These are phyloP conservation scores for Temnothorax unifasciatus DNA, from an alignment of 2,888 invertebrate species.

Conservation along the genomic window DNA sequence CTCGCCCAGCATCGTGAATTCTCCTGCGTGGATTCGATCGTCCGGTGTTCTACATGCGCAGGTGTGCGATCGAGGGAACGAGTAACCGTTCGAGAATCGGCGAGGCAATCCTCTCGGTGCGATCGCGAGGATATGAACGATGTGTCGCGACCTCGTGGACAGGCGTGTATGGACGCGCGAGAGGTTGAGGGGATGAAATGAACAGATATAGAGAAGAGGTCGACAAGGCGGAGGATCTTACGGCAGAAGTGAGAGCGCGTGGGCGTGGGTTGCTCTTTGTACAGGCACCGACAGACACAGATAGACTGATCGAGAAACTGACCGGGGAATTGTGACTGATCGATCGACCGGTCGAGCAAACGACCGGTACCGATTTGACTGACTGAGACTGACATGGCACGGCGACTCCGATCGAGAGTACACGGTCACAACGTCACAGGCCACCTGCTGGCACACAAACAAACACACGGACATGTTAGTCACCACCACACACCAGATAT, in stretches of 20 bases:
- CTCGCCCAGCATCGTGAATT: constrained; percentile 36
- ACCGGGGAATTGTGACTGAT: constrained; percentile 73
- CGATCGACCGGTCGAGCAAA: constrained; percentile 66
- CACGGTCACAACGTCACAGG: constrained; percentile 86
- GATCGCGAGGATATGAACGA: constrained; percentile 6
- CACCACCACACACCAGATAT: constrained; percentile 85
- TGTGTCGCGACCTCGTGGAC: constrained; percentile 15
- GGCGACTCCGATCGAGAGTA: constrained; percentile 86
- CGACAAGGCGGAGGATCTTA: constrained; percentile 48
- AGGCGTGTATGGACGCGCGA: constrained; percentile 32
- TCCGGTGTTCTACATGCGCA: constrained; percentile 13
- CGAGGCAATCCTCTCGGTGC: not conserved
- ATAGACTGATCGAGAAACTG: constrained; percentile 79
- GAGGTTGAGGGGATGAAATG: constrained; percentile 51
- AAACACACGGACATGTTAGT: constrained; percentile 86
- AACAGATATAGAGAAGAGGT: constrained; percentile 44
- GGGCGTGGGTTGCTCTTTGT: constrained; percentile 66
- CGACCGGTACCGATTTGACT: constrained; percentile 72
- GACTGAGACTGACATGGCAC: constrained; percentile 86
- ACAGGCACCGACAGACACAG: constrained; percentile 83
- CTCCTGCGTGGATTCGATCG: constrained; percentile 26
- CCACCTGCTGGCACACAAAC: constrained; percentile 87
- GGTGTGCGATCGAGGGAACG: constrained; percentile 42
- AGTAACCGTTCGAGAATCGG: constrained; percentile 5
- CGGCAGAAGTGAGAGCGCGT: constrained; percentile 59